Base-by-base conservation (phyloP, 2,888 invertebrate species). In the Ceramica pisi region DNA sequence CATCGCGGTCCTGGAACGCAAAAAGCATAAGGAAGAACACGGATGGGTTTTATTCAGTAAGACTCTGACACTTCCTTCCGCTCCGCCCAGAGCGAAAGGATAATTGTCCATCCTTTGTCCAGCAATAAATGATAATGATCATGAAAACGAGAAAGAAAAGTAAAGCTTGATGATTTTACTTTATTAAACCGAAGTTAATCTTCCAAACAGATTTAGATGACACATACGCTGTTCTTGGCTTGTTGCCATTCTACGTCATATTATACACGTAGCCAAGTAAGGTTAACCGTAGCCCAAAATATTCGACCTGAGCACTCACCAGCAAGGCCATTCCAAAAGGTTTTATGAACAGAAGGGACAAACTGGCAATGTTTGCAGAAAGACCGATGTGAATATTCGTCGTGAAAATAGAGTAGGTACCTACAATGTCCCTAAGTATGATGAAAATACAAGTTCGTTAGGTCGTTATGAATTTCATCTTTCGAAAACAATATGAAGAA, bases 241-340 rank as follows among this genome's bases (percentile, higher is more conserved):
- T 21, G 16, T 46, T 67, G 53, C 26, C 69, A 48, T 19, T 26
- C 23, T 19, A 67, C 21, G 51, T 65, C 38, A 55, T 26, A 55
- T 46, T 53, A 46, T 38, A 55, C 19, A 26, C 1, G 19, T n/a
- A 46, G 44, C 26, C 46, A 68, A 69, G 53, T 77, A 19, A 46
- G 23, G 44, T 12, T 16, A 38, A 38, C 38, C 53, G 26, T 26
- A 38, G 68, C 21, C 46, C 41, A 68, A 71, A 77, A 77, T 71
- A 55, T 76, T 67, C 46, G 68, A 21, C 53, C 75, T 23, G 3
- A 50, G 46, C 68, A 67, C 67, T 71, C 67, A 71, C 77, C 44
- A 67, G 77, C 2, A 14, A 38, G 26, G 10, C 21, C 26, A 46
- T 76, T 77, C 19, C 19, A 38, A 10, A 53, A 26, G 53, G 71